Evolutionary conservation across 2,797 vertebrate genomes (phyloP).

Genomic region (Sphaeramia orbicularis): DNA sequence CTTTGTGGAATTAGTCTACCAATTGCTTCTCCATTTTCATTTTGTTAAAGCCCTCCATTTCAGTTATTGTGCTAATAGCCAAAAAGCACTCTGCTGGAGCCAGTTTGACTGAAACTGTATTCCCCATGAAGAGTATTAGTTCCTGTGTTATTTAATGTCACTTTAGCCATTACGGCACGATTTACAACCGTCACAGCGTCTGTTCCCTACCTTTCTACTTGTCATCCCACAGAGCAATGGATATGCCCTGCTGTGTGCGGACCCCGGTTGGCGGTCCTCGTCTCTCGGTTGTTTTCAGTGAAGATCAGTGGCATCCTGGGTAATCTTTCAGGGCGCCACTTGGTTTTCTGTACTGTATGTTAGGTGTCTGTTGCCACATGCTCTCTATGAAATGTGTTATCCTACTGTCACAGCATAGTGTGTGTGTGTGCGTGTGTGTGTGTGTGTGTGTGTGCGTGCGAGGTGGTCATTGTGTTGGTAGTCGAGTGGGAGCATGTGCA

Average conservation of each 20-base stretch:
- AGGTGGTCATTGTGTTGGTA: conserved; percentile 39
- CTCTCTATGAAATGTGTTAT: background rate
- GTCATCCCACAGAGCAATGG: conserved; percentile 46
- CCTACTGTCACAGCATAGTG: background rate
- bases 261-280: conserved; percentile 40
- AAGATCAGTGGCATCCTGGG: conserved; percentile 12
- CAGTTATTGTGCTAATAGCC: conserved; percentile 59
- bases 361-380: background rate
- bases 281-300: conserved; percentile 29
- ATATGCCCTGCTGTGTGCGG: conserved; percentile 47
- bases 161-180: conserved; percentile 70
- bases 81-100: conserved; percentile 67
- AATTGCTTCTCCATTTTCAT: conserved; percentile 50
- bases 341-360: background rate
- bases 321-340: conserved; percentile 9
- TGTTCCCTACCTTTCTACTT: conserved; percentile 60
- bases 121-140: conserved; percentile 59
- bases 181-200: conserved; percentile 65
- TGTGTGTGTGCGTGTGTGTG: conserved; percentile 1
- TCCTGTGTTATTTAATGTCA: conserved; percentile 70
- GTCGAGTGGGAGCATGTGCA: conserved; percentile 43
- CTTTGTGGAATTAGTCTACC: conserved; percentile 27
- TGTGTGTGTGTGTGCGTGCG: background rate
- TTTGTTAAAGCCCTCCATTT: conserved; percentile 49
- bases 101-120: conserved; percentile 61